Conservation (phyloP, 2,113 vertebrate species). For the Megatriorchis doriae region DNA sequence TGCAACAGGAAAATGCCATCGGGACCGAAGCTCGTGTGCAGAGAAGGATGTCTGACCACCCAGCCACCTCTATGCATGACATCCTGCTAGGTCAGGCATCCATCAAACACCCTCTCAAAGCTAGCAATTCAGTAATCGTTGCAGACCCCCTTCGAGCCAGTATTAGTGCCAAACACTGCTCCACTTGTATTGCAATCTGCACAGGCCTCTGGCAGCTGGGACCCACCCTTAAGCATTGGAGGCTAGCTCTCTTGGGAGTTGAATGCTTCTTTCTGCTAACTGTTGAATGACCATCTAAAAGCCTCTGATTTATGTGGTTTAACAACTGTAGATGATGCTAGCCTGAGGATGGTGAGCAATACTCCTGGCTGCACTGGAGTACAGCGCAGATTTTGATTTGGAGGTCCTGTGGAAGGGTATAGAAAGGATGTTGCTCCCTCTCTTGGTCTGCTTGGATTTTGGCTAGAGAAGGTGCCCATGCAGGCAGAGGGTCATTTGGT, state of each 20-base stretch:
- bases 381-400: background rate
- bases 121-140: accelerated
- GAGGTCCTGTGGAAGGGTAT: background rate
- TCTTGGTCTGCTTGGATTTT: background rate
- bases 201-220: accelerated
- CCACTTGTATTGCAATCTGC: accelerated
- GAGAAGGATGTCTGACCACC: background rate
- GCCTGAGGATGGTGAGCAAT: background rate
- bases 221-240: background rate
- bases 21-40: accelerated
- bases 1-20: background rate
- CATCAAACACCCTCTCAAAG: background rate
- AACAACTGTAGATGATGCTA: background rate
- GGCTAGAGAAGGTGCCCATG: background rate
- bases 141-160: background rate
- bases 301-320: background rate
- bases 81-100: background rate
- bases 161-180: background rate
- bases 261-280: background rate
- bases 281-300: background rate
- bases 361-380: background rate
- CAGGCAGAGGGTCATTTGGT: background rate
- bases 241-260: background rate
- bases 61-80: background rate
- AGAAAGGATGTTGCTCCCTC: background rate